Conservation (phyloP, 35 echinoderm and acorn worm genomes). For the Nesometra sesokonis region DNA sequence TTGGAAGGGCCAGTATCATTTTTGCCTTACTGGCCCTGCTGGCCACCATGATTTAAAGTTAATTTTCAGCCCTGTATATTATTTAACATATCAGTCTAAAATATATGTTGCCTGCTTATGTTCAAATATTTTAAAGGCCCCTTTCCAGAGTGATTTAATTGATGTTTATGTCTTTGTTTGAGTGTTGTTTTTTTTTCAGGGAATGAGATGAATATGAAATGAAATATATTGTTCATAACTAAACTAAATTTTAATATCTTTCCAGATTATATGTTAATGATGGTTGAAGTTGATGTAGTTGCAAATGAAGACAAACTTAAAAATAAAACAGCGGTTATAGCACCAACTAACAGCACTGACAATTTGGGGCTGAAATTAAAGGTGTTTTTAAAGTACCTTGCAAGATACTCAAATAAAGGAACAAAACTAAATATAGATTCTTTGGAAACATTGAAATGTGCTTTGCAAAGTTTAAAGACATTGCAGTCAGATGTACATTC, state of each 20-base stretch:
- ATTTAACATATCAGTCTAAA: too few species aligned
- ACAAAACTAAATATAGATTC: slow-evolving; percentile 50
- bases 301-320: slow-evolving; percentile 5
- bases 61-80: too few species aligned
- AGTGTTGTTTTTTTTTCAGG: too few species aligned
- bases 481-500: slow-evolving; percentile 46
- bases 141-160: too few species aligned
- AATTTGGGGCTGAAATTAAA: slow-evolving; percentile 34
- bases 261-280: slow-evolving; percentile 68
- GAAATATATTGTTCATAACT: neutral
- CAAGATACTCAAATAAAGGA: slow-evolving; percentile 78
- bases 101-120: too few species aligned
- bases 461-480: slow-evolving; percentile 30
- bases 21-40: too few species aligned
- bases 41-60: too few species aligned
- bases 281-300: slow-evolving; percentile 73
- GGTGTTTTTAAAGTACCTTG: slow-evolving; percentile 45
- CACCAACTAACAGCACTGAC: neutral
- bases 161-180: neutral
- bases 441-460: slow-evolving; percentile 17
- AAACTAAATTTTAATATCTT: neutral
- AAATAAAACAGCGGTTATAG: slow-evolving; percentile 35
- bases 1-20: too few species aligned
- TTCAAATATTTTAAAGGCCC: too few species aligned
- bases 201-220: too few species aligned